These are phyloP conservation scores for Pollenia angustigena DNA, from an alignment of 2,888 invertebrate genomes.

Conservation along the genomic window DNA sequence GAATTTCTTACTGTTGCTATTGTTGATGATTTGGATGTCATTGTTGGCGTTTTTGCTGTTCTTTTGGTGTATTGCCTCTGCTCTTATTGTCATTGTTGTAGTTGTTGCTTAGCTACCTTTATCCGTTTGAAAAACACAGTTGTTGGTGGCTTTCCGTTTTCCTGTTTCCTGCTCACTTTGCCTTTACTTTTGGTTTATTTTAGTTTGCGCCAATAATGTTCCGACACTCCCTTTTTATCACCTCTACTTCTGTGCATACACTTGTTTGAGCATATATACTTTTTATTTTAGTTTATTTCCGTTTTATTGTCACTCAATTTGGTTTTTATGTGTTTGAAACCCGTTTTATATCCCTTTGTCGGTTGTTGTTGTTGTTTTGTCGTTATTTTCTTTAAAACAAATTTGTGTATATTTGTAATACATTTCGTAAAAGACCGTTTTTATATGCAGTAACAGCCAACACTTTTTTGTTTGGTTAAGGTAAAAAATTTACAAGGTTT, in stretches of 20 bases:
- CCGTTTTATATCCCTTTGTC: conserved; percentile 60
- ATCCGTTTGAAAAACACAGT: conserved; percentile 57
- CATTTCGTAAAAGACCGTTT: conserved; percentile 38
- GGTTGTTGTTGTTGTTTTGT: conserved; percentile 27
- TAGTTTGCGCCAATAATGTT: background rate
- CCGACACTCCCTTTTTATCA: conserved; percentile 7
- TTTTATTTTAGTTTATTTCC: conserved; percentile 70
- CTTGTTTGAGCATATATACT: conserved; percentile 9
- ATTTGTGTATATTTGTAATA: conserved; percentile 53
- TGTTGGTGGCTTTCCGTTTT: conserved; percentile 69
- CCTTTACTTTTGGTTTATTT: conserved; percentile 26
- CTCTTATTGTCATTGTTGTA: conserved; percentile 36
- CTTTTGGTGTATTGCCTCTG: conserved; percentile 17
- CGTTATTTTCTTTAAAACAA: conserved; percentile 43
- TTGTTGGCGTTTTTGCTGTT: conserved; percentile 15
- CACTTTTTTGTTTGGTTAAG: background rate
- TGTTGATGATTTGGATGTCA: conserved; percentile 10
- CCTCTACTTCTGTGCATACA: background rate
- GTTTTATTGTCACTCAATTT: conserved; percentile 73
- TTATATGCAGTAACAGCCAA: conserved; percentile 24
- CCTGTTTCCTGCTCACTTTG: conserved; percentile 61
- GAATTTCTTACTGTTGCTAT: conserved; percentile 42
- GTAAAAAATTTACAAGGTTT: too few species aligned
- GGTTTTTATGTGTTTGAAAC: conserved; percentile 64
- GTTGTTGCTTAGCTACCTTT: conserved; percentile 61